phyloP scores from a whole-genome alignment of 1,140 invertebrate species.

The Gryon sp. region DNA sequence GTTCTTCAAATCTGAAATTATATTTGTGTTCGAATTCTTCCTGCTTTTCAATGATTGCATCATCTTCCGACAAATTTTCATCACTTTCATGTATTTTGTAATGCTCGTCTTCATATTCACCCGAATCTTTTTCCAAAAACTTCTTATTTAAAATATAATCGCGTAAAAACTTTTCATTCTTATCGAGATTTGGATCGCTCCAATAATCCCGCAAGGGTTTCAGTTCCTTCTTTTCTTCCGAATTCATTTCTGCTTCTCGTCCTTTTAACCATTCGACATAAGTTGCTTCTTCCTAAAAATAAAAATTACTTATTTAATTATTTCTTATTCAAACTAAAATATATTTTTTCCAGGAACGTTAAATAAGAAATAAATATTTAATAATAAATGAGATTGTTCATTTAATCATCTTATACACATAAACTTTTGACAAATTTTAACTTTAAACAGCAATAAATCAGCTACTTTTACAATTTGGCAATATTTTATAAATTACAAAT shows the following conservation, averaged over 20 bases:
- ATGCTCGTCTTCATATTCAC: constrained; percentile 84
- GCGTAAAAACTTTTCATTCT: constrained; percentile 92
- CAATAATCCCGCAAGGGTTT: constrained; percentile 91
- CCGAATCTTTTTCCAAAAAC: constrained; percentile 83
- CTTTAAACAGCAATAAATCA: no score
- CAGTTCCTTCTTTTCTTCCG: constrained; percentile 84
- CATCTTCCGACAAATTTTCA: constrained; percentile 89
- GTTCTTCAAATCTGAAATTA: constrained; percentile 98
- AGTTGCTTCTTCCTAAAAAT: constrained; percentile 82
- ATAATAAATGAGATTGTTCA: no score
- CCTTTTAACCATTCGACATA: constrained; percentile 92
- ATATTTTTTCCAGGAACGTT: no score
- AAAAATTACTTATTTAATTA: constrained; percentile 17
- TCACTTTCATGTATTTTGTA: constrained; percentile 84
- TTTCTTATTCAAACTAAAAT: constrained; percentile 2
- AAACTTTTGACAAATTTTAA: no score
- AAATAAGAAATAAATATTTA: no score
- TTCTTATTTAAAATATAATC: constrained; percentile 96
- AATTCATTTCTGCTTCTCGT: constrained; percentile 83
- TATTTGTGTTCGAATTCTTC: constrained; percentile 97
- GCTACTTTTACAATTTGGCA: no score
- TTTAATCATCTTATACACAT: no score
- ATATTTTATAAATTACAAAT: no score
- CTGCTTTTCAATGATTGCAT: constrained; percentile 88
- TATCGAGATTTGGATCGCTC: constrained; percentile 89